Base-by-base conservation (phyloP, 1,140 invertebrate species). In the Ceratoteleas bidentatus region DNA sequence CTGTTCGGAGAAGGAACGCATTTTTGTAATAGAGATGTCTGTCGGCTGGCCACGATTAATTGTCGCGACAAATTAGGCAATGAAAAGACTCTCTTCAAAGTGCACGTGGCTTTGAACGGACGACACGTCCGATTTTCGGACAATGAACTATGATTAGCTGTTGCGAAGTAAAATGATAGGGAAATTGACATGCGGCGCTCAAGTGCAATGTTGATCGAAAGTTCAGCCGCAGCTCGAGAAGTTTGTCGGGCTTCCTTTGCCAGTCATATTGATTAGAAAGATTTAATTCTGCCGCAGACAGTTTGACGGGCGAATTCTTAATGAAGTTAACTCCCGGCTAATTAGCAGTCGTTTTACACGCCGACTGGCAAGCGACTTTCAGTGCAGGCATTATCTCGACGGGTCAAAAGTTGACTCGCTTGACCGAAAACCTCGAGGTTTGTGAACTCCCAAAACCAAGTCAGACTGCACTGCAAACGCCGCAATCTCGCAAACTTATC, bases 131-230 rank as follows among this genome's bases (percentile, higher is more conserved):
- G 52, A 58, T 52, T 24, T 47, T 68, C 33, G 64, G 49, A 33
- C 66, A 78, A 78, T 70, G 64, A 78, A 70, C 60, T 54, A 36
- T 78, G 47, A 80, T 80, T 80, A 80, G 62, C 62, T 69, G 58
- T 62, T 74, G 64, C 64, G 47, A 78, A 74, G 62, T 73, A 73
- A 69, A 68, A 66, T 65, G 77, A 74, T 69, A 81, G 70, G 65
- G 65, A 54, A 83, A 70, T 52, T 70, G 75, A 83, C 81, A 65
- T 36, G 70, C 54, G 38, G 52, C 54, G 14, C 52, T 78, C 75
- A 75, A 78, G 69, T 83, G 74, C 69, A 68, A 34, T 83, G 81
- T 79, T 79, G 81, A 79, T 83, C 75, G 81, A 76, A 83, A 76
- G 75, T 83, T 79, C 56, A 79, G 65, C 60, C 57, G 61, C 81